These are phyloP conservation scores for Macropus fuliginosus DNA, from an alignment of 2,797 vertebrate species.

Conservation along the genomic window DNA sequence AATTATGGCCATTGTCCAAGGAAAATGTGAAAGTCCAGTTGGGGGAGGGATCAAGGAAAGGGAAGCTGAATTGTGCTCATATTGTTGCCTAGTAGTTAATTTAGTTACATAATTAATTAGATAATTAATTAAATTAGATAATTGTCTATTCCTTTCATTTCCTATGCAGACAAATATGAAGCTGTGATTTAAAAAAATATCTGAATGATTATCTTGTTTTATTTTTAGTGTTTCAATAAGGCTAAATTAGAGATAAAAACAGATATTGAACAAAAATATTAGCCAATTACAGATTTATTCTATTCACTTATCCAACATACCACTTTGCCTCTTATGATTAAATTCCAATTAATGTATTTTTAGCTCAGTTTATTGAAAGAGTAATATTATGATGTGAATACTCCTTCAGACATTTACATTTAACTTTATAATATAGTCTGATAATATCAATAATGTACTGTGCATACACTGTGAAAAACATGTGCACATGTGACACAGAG, in stretches of 20 bases:
- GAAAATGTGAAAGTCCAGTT: not conserved
- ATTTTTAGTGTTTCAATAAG: not conserved
- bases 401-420: not conserved
- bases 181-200: slow-evolving; percentile 48
- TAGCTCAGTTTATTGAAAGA: not conserved
- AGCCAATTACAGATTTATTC: slow-evolving; percentile 38
- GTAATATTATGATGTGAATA: not conserved
- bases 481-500: not conserved
- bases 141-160: slow-evolving; percentile 17
- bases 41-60: not conserved
- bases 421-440: not conserved
- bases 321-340: not conserved
- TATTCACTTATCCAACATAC: not conserved
- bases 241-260: slow-evolving; percentile 3
- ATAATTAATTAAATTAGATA: slow-evolving; percentile 21
- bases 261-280: slow-evolving; percentile 4
- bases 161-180: slow-evolving; percentile 29
- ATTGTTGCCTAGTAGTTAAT: slow-evolving; percentile 15
- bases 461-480: not conserved
- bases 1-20: slow-evolving; percentile 27
- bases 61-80: slow-evolving; percentile 43
- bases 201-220: slow-evolving; percentile 1
- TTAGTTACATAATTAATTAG: not conserved
- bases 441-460: not conserved
- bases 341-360: not conserved